phyloP scores from a whole-genome alignment of 2,113 vertebrate genomes.

The Leptobrachium ailaonicum region DNA sequence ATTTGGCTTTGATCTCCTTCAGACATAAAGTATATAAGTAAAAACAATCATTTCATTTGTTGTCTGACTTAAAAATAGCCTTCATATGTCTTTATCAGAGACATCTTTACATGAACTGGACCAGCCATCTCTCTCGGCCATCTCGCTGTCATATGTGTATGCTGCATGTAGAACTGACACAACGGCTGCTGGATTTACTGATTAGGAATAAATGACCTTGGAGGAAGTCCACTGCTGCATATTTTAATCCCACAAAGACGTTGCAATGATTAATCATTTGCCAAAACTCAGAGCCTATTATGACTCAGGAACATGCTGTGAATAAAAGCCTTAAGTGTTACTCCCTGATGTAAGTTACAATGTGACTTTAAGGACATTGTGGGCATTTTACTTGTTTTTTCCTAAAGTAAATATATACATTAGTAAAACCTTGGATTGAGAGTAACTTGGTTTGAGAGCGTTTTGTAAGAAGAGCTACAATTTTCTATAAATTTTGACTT shows the following conservation, averaged over 20 bases:
- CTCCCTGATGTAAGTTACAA: slow-evolving; percentile 8
- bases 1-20: slow-evolving; percentile 18
- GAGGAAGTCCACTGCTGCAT: neutral
- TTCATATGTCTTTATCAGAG: slow-evolving; percentile 11
- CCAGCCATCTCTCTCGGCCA: neutral
- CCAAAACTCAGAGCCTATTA: slow-evolving; percentile 24
- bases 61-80: slow-evolving; percentile 25
- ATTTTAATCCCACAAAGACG: slow-evolving; percentile 11
- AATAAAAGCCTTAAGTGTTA: slow-evolving; percentile 2
- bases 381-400: too few species aligned
- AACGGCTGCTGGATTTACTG: slow-evolving; percentile 1
- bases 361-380: slow-evolving; percentile 2
- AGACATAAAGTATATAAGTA: slow-evolving; percentile 17
- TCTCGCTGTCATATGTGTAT: slow-evolving; percentile 5
- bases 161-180: slow-evolving; percentile 15
- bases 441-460: too few species aligned
- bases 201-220: slow-evolving; percentile 33
- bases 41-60: neutral
- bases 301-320: slow-evolving; percentile 8
- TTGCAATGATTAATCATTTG: slow-evolving; percentile 23
- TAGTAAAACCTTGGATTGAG: too few species aligned
- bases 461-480: too few species aligned
- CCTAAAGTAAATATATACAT: too few species aligned
- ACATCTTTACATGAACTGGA: neutral
- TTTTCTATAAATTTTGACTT: too few species aligned